Base-by-base conservation (phyloP, 2,888 invertebrate species). In the Ophion obscuratus region DNA sequence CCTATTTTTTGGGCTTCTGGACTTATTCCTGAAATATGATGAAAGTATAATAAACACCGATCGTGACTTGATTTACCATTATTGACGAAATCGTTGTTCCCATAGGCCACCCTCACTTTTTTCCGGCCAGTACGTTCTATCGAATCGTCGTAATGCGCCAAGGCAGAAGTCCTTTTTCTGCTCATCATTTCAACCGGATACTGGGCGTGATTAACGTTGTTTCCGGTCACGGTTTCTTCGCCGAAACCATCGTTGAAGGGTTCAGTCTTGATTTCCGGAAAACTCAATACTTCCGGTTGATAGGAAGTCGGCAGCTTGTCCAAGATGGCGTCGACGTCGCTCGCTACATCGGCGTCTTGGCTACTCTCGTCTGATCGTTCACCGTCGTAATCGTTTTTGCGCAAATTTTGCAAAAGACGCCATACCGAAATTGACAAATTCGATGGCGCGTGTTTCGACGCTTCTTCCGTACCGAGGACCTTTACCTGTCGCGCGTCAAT, bases 341-440 rank as follows among this genome's bases (percentile, higher is more conserved):
- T 40, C 14, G 88, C 80, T 11, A 84, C 90, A 10, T 87, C 85
- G 7, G 87, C 88, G 31, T 90, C 91, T 74, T 89, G 89, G 31
- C 83, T 86, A 77, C 90, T 91, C 66, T 91, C 91, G 64, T 91
- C 91, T 31, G 92, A 92, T 11, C 87, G 88, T 11, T 91, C 91
- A 7, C 70, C 85, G 5, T 91, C 90, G 40, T 84, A 79, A 57
- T 91, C 90, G 40, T 79, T 88, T 79, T 80, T 84, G 44, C 76
- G 74, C 61, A 83, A 79, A 71, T 79, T 82, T 79, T 82, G 82
- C 87, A 92, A 87, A 44, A 92, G 73, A 71, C 89, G 86, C 91
- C 92, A 91, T n/a, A 92, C 90, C 31, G 91, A 90, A 47, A 91
- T 82, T 36, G 92, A 92, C n/a, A 92, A 87, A 61, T 81, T 88